phyloP scores from a whole-genome alignment of 2,797 vertebrate species.

The Cuculus canorus region DNA sequence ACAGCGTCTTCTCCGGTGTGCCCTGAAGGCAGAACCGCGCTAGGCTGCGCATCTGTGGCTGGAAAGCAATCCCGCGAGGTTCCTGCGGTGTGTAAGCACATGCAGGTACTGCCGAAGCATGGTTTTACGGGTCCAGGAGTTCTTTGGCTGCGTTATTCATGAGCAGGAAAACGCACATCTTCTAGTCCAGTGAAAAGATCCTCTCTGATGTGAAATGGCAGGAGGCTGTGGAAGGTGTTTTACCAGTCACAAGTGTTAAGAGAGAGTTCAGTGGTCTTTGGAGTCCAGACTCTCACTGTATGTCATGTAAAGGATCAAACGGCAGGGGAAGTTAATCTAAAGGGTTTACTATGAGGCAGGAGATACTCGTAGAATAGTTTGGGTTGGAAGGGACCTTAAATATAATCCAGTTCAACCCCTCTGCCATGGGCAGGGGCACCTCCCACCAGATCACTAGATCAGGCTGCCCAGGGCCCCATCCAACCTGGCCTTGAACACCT shows the following conservation, averaged over 20 bases:
- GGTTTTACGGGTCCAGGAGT: not conserved
- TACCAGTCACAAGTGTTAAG: not conserved
- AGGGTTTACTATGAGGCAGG: not conserved
- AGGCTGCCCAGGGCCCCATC: too few species aligned
- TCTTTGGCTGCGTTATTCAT: not conserved
- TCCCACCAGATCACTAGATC: too few species aligned
- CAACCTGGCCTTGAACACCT: too few species aligned
- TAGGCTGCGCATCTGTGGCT: not conserved
- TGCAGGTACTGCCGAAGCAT: not conserved
- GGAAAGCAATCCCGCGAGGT: not conserved
- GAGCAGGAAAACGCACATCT: not conserved
- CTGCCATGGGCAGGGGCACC: too few species aligned
- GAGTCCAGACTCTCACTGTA: not conserved
- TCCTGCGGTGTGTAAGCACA: not conserved
- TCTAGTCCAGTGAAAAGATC: not conserved
- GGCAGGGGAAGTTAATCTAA: not conserved
- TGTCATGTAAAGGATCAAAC: not conserved
- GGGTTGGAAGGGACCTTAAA: too few species aligned
- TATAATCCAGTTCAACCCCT: too few species aligned
- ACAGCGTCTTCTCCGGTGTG: not conserved
- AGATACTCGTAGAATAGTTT: not conserved
- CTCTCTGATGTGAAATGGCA: not conserved
- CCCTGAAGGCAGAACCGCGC: not conserved
- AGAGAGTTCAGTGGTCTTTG: fast-evolving
- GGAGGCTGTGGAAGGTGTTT: not conserved